A percentile compares a stretch with the other conserved stretches of the same genome.
Conservation (phyloP, 2,888 invertebrate species). For the Pandemis cinnamomeana region DNA sequence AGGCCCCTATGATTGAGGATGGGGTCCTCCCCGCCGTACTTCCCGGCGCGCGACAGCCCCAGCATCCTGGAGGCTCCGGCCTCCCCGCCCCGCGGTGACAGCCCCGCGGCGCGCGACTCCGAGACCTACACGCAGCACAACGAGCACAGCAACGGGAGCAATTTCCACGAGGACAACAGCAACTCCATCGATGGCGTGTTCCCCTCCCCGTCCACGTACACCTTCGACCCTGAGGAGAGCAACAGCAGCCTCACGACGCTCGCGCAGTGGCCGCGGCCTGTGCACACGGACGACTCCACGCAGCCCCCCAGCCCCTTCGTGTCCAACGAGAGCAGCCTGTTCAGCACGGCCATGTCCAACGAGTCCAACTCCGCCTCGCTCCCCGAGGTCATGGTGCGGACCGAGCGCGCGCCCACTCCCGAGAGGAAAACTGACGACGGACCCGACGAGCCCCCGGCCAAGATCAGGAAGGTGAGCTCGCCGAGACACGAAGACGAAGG, state of each 20-base stretch:
- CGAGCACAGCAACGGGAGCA: slow-evolving; percentile 28
- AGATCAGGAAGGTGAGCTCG: slow-evolving; percentile 62
- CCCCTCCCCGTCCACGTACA: slow-evolving; percentile 40
- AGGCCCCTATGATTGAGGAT: slow-evolving; percentile 35
- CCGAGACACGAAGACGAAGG: slow-evolving; percentile 71
- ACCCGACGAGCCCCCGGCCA: slow-evolving; percentile 63
- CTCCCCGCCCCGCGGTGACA: slow-evolving; percentile 16
- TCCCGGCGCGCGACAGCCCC: slow-evolving; percentile 50
- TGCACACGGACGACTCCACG: slow-evolving; percentile 43
- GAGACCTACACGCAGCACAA: slow-evolving; percentile 41
- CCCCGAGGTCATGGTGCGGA: slow-evolving; percentile 44
- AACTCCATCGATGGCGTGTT: slow-evolving; percentile 46
- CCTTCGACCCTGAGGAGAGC: slow-evolving; percentile 43
- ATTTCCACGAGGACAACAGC: slow-evolving; percentile 39
- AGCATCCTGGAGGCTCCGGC: slow-evolving; percentile 46
- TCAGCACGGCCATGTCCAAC: slow-evolving; percentile 43
- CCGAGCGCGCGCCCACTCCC: slow-evolving; percentile 3
- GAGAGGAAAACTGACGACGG: slow-evolving; percentile 42
- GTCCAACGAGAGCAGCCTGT: slow-evolving; percentile 46
- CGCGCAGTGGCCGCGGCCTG: slow-evolving; percentile 39
- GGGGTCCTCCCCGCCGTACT: slow-evolving; percentile 39
- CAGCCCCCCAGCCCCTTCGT: slow-evolving; percentile 43
- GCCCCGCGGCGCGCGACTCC: slow-evolving; percentile 35
- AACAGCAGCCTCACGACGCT: slow-evolving; percentile 31
- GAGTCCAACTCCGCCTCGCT: slow-evolving; percentile 50